Evolutionary conservation across 1,140 invertebrate genomes (phyloP).

Genomic region (Drosophila watanabei): DNA sequence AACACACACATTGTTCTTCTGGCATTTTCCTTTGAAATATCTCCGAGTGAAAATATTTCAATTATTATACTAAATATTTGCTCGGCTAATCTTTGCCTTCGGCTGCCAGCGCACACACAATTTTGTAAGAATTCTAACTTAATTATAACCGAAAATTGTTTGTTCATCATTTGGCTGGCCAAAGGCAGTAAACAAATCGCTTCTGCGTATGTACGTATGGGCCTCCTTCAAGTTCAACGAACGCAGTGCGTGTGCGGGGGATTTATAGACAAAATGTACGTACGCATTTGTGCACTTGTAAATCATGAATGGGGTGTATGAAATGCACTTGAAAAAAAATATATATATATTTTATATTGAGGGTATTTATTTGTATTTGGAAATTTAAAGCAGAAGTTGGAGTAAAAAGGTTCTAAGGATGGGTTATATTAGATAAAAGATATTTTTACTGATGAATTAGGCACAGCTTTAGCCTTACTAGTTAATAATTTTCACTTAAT

Average conservation of each 20-base stretch:
- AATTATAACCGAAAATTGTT: slow-evolving; percentile 54
- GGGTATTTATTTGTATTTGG: too few relatives aligned
- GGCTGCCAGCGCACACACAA: slow-evolving; percentile 17
- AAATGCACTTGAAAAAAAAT: slow-evolving; percentile 12
- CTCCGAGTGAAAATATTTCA: slow-evolving; percentile 44
- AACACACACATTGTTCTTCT: slow-evolving; percentile 28
- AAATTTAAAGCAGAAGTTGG: neutral
- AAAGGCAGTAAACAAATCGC: slow-evolving; percentile 42
- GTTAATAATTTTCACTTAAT: neutral
- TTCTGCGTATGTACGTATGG: neutral
- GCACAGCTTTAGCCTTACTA: too few relatives aligned
- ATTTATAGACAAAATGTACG: slow-evolving; percentile 49
- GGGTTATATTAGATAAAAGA: too few relatives aligned
- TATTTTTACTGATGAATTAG: too few relatives aligned
- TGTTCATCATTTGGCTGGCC: slow-evolving; percentile 47
- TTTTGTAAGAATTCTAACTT: slow-evolving; percentile 50
- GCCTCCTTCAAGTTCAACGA: slow-evolving; percentile 60
- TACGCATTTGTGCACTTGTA: slow-evolving; percentile 23
- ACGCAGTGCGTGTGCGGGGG: slow-evolving; percentile 57
- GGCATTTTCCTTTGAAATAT: slow-evolving; percentile 27
- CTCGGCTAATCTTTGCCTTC: slow-evolving; percentile 30
- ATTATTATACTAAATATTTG: slow-evolving; percentile 52
- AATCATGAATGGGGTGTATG: slow-evolving; percentile 22
- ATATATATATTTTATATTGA: neutral
- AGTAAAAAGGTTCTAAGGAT: too few relatives aligned